Base-by-base conservation (phyloP, 2,888 invertebrate species). In the Machimus rusticus region DNA sequence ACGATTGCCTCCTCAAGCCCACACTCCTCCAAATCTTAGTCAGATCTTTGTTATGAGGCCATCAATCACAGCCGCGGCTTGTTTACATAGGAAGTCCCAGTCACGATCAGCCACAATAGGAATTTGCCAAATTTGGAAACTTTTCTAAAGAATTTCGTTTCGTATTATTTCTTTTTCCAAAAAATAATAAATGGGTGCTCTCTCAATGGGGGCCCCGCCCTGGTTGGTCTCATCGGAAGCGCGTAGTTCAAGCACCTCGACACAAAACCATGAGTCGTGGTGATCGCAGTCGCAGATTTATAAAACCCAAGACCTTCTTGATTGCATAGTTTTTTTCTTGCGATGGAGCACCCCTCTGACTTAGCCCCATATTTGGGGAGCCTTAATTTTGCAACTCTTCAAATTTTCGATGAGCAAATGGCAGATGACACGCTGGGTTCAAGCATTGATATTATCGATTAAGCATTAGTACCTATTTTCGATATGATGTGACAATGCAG, bases 171-270 rank as follows among this genome's bases (percentile, higher is more conserved):
- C 34, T 77, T 23, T 66, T 28, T 3, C 9, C 9, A 28, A 51
- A 34, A 34, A 31, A 51, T 81, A 78, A 78, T 16, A 84, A 84
- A 84, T 66, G 66, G 57, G 19, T 66, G n/a, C 37, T 57, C 23
- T 19, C 37, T 34, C 23, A 84, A 34, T 55, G 23, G 57, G 82
- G 12, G 66, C 66, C 39, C 57, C 82, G 39, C 82, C 82, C 82
- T 84, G 19, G 37, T 66, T 1, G 76, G 8, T 66, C 28, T 66
- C 12, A 19, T 66, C 66, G 76, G 79, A 66, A 84, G 37, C 37
- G 31, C 9, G 12, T 66, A 84, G 82, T 84, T 84, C 82, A 84
- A 84, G 82, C 57, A 84, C 82, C 82, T 39, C 79, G 5, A 37
- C 2, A 66, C n/a, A 66, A 23, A 5, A 66, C 2, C 39, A 39